Evolutionary conservation across 35 echinoderm and acorn worm genomes (phyloP), one percentile per base, ranked within the genome.

Genomic region (Anneissia japonica): DNA sequence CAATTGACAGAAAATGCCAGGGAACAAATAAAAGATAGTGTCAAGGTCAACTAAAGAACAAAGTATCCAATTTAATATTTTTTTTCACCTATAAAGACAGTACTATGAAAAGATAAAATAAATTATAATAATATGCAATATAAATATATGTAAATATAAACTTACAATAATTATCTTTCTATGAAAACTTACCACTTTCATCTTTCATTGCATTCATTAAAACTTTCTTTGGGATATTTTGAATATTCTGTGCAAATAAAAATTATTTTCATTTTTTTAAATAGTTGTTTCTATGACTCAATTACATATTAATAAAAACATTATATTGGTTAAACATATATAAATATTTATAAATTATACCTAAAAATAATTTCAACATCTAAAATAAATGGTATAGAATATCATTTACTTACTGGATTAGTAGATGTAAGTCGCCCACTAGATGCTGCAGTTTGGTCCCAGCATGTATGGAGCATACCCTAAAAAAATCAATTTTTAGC

Each of bases 141-240:
- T n/a, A n/a, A n/a, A n/a, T n/a, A n/a, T n/a, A n/a, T n/a, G n/a
- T n/a, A n/a, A n/a, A n/a, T n/a, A n/a, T n/a, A n/a, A n/a, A n/a
- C n/a, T n/a, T n/a, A n/a, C n/a, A n/a, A n/a, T n/a, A n/a, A n/a
- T n/a, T n/a, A n/a, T n/a, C n/a, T n/a, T n/a, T n/a, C n/a, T n/a
- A 45, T 45, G 4, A 16, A 4, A 4, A 45, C 51, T 64, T 23
- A 81, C 28, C 34, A 81, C 3, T 81, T 17, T 81, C 40, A 23
- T 81, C 16, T 23, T 30, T 19, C 17, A 37, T 39, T 30, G 35
- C 38, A 39, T 38, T 40, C 5, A 40, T 81, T 38, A 37, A 16
- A 38, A 92, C 74, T 79, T 97, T 91, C 55, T 94, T 99, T 0
- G 96, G 96, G 38, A 99, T 99, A 51, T 99, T 99, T 41, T 99